Evolutionary conservation across 2,888 invertebrate species (phyloP).

Genomic region (Trypoxylon attenuatum): DNA sequence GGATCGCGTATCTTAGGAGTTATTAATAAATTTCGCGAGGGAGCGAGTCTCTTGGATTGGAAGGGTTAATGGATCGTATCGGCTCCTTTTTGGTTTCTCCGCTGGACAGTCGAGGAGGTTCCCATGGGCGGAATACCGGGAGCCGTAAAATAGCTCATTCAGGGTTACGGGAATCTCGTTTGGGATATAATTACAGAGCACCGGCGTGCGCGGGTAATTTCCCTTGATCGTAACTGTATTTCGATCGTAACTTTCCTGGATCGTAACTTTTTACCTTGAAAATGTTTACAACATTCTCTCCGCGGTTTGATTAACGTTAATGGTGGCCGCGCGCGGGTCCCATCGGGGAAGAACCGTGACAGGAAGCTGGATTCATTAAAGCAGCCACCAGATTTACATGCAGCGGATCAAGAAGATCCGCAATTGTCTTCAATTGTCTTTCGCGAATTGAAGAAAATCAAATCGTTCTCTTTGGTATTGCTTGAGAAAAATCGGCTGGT

Average conservation of each 20-base stretch:
- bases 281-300: conserved; percentile 32
- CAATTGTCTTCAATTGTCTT: no score
- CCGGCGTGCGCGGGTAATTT: conserved; percentile 33
- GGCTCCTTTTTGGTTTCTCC: conserved; percentile 5
- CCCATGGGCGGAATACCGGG: conserved; percentile 13
- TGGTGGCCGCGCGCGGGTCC: conserved; percentile 1
- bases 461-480: background rate
- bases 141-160: conserved; percentile 35
- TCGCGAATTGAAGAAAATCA: no score
- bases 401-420: background rate
- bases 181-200: conserved; percentile 42
- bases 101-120: background rate
- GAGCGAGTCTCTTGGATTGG: background rate
- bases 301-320: conserved; percentile 37
- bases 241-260: conserved; percentile 30
- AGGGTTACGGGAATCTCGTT: conserved; percentile 34
- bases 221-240: conserved; percentile 36
- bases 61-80: background rate
- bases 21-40: background rate
- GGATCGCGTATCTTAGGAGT: background rate
- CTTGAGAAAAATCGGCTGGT: no score
- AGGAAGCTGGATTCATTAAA: background rate
- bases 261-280: conserved; percentile 22
- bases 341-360: background rate
- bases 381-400: background rate